Conservation (phyloP, 2,113 vertebrate genomes). For the Thermophis baileyi region DNA sequence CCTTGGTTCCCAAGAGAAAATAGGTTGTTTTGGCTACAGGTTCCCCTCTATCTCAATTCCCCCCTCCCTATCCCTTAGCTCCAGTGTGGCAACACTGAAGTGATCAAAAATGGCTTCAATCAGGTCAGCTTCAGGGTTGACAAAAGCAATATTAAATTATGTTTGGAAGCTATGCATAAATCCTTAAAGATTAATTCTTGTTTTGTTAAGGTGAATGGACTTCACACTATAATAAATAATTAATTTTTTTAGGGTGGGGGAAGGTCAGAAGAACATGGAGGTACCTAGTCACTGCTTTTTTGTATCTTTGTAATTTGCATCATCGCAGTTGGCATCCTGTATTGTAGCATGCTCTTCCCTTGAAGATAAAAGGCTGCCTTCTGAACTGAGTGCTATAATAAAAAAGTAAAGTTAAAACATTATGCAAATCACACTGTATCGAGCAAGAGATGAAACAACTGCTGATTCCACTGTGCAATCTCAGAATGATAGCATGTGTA, state of each 20-base stretch:
- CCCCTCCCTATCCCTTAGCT: too few relatives aligned
- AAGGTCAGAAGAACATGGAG: slow-evolving; percentile 32
- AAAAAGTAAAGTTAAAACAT: slow-evolving; percentile 53
- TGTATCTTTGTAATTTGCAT: slow-evolving; percentile 56
- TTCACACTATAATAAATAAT: slow-evolving; percentile 8
- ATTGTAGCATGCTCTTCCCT: slow-evolving; percentile 45
- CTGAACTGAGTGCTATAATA: slow-evolving; percentile 43
- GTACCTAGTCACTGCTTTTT: slow-evolving; percentile 42
- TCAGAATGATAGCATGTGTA: slow-evolving; percentile 33
- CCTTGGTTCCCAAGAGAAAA: too few relatives aligned
- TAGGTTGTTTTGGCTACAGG: too few relatives aligned
- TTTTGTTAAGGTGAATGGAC: slow-evolving; percentile 37
- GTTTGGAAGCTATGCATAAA: slow-evolving; percentile 10
- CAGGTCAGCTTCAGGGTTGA: too few relatives aligned
- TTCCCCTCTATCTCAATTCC: too few relatives aligned
- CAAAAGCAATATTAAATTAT: neutral
- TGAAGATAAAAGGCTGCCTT: slow-evolving; percentile 33
- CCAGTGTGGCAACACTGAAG: too few relatives aligned
- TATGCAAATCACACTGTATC: slow-evolving; percentile 63
- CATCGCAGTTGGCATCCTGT: slow-evolving; percentile 43
- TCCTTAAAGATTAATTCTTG: slow-evolving; percentile 31
- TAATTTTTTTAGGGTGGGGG: slow-evolving; percentile 40
- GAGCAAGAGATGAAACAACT: slow-evolving; percentile 58
- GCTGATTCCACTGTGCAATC: slow-evolving; percentile 35
- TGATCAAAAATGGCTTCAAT: too few relatives aligned